These are phyloP conservation scores for Ctenopoma kingsleyae DNA, from an alignment of 2,797 vertebrate species.

Conservation along the genomic window DNA sequence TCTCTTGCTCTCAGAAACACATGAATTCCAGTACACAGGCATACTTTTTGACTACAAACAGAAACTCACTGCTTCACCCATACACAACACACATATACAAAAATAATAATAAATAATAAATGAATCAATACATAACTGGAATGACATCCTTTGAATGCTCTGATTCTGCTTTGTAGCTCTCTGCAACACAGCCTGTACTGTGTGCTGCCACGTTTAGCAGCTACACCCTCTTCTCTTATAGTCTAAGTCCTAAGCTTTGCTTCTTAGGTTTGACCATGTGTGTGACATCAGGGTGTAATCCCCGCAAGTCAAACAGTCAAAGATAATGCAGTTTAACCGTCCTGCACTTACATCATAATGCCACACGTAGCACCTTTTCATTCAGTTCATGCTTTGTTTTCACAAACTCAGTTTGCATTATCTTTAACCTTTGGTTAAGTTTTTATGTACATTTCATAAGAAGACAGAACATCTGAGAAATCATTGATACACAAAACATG, in stretches of 20 bases:
- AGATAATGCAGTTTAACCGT: constrained; percentile 58
- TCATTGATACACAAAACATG: constrained; percentile 20
- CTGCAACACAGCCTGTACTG: constrained; percentile 66
- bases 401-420: neutral
- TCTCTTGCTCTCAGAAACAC: constrained; percentile 50
- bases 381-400: constrained; percentile 4
- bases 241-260: constrained; percentile 73
- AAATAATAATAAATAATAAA: constrained; percentile 28
- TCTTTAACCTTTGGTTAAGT: constrained; percentile 11
- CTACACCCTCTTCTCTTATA: constrained; percentile 51
- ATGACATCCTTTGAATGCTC: constrained; percentile 35
- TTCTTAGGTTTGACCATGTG: constrained; percentile 76
- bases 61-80: constrained; percentile 46
- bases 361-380: constrained; percentile 21
- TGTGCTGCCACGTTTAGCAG: constrained; percentile 73
- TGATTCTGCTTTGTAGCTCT: constrained; percentile 28
- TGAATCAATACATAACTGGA: constrained; percentile 20
- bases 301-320: constrained; percentile 74
- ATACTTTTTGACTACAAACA: constrained; percentile 36
- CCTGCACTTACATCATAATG: constrained; percentile 31
- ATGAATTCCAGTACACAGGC: constrained; percentile 37
- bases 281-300: constrained; percentile 78
- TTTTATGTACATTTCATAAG: neutral
- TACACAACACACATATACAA: constrained; percentile 53
- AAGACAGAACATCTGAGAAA: constrained; percentile 15